phyloP scores from a whole-genome alignment of 2,888 invertebrate species.

The Scaptomyza tumidula region DNA sequence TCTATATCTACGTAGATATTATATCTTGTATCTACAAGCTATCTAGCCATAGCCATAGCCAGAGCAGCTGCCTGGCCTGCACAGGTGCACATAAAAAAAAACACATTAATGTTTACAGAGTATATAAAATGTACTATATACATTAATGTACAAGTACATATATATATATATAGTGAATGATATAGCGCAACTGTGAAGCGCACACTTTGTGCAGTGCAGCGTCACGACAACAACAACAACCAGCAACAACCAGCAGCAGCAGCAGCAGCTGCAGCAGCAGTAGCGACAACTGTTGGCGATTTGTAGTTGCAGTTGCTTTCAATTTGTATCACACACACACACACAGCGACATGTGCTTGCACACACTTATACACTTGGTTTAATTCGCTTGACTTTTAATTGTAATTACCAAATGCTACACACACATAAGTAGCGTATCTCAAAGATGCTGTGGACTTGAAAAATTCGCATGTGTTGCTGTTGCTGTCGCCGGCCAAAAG shows the following conservation, averaged over 20 bases:
- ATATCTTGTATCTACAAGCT: slow-evolving; percentile 34
- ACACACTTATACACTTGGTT: slow-evolving; percentile 46
- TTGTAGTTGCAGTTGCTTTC: slow-evolving; percentile 70
- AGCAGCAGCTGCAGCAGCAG: slow-evolving; percentile 7
- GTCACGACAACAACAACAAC: slow-evolving; percentile 34
- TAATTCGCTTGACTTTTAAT: slow-evolving; percentile 76
- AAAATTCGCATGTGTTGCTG: slow-evolving; percentile 38
- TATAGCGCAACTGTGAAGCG: slow-evolving; percentile 47
- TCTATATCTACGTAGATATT: slow-evolving; percentile 22
- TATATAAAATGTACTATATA: slow-evolving; percentile 15
- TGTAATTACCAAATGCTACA: slow-evolving; percentile 75
- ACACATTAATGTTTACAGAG: slow-evolving; percentile 37
- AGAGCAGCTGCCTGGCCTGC: slow-evolving; percentile 31
- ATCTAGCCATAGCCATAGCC: background rate
- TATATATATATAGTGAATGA: slow-evolving; percentile 33
- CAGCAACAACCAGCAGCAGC: slow-evolving; percentile 29
- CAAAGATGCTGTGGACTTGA: slow-evolving; percentile 73
- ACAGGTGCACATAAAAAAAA: slow-evolving; percentile 67
- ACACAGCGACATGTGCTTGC: slow-evolving; percentile 18
- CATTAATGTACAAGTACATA: background rate
- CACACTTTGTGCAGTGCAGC: slow-evolving; percentile 64
- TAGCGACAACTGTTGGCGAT: slow-evolving; percentile 65
- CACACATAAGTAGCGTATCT: slow-evolving; percentile 70
- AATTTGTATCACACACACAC: slow-evolving; percentile 58
- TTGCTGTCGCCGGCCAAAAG: slow-evolving; percentile 44